These are phyloP conservation scores for Hystrix cristata DNA, from an alignment of 2,113 vertebrate species.

Conservation along the genomic window DNA sequence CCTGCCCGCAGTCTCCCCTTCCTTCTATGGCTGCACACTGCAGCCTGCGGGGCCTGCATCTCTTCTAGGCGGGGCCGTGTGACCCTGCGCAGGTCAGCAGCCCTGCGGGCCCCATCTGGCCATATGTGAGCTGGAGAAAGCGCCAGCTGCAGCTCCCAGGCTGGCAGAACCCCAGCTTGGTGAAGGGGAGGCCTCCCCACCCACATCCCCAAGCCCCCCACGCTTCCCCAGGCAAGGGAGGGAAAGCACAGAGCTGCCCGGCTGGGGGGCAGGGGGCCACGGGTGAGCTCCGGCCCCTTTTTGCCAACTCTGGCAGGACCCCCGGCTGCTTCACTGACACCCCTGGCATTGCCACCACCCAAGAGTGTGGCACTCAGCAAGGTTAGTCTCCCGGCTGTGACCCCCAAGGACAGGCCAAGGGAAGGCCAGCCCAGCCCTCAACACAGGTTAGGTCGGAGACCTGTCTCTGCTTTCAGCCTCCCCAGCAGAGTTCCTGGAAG, in stretches of 20 bases:
- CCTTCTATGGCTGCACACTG: conserved; percentile 62
- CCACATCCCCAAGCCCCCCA: not conserved
- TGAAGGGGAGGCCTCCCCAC: not conserved
- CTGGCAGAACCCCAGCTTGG: not conserved
- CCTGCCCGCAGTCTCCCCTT: not conserved
- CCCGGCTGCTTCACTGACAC: not conserved
- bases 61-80: not conserved
- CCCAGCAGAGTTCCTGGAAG: not conserved
- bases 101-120: not conserved
- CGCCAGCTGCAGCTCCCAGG: not conserved
- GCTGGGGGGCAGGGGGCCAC: not conserved
- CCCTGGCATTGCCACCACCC: not conserved
- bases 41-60: not conserved
- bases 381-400: not conserved
- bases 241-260: not conserved
- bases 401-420: not conserved
- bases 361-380: not conserved
- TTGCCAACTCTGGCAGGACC: not conserved
- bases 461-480: not conserved
- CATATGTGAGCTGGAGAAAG: not conserved
- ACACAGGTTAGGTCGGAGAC: not conserved
- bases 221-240: not conserved
- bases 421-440: not conserved
- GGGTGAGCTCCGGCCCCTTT: not conserved
- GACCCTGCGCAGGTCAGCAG: not conserved